Evolutionary conservation across 2,888 invertebrate genomes (phyloP), one percentile per base, ranked within the genome.

Genomic region (Tipula helvola): DNA sequence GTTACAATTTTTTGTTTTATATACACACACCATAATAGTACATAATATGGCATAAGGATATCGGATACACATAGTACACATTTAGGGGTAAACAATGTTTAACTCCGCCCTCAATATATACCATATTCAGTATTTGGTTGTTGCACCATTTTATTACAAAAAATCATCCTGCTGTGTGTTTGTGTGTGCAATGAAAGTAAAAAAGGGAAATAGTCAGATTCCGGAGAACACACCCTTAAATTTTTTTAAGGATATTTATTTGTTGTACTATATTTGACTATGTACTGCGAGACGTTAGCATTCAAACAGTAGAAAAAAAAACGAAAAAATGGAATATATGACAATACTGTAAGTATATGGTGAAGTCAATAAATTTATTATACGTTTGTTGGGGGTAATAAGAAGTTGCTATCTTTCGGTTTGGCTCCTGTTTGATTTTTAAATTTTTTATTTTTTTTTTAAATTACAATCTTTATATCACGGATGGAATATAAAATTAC

Each of bases 291-390:
- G 71, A 71, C 71, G 71, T 71, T 71, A 71, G n/a, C 71, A 71
- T 71, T 71, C 28, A 71, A 71, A 71, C 18, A 71, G 71, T 71
- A 71, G 28, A 71, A 52, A 52, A 18, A 71, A 71, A 71, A 71
- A 71, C 71, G 71, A 28, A 16, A 42, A 71, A 71, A 71, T 71
- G 84, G 84, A 41, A 84, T 84, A 84, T 41, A 84, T 84, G 84
- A 84, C 84, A 84, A 84, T n/a, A 84, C 36, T 84, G 84, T 84
- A 84, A 84, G 84, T 84, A 84, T 84, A 84, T 71, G 41, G 41
- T 84, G 84, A 84, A 84, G 84, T 84, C 84, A 84, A 84, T 84
- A 84, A 84, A 39, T 39, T 84, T 84, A 84, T 84, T 84, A 84
- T 84, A 84, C 41, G 36, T 41, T 84, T 39, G 84, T 84, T 84